Evolutionary conservation across 2,113 vertebrate genomes (phyloP).

Genomic region (Cairina moschata): DNA sequence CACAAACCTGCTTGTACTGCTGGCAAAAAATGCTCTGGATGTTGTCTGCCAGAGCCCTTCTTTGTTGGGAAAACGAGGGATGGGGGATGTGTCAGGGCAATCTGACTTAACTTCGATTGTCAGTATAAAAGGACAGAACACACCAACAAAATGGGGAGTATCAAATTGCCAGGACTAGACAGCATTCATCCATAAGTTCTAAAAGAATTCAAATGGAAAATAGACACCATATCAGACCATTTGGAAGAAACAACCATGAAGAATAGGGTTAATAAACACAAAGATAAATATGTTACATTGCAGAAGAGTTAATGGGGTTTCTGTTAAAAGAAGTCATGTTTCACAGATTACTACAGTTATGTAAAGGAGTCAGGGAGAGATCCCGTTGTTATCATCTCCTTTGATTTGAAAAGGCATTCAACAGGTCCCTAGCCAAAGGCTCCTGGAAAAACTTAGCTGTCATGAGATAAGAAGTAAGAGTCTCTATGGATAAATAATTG

Average conservation of each 20-base stretch:
- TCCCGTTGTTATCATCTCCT: background rate
- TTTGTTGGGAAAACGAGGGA: background rate
- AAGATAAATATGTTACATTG: background rate
- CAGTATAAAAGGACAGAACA: background rate
- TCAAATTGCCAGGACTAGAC: background rate
- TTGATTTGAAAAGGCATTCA: conserved; percentile 50
- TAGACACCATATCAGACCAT: background rate
- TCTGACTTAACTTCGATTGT: background rate
- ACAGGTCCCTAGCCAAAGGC: background rate
- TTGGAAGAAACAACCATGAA: background rate
- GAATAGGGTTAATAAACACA: conserved; percentile 34
- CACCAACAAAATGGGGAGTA: background rate
- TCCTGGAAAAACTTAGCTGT: conserved; percentile 45
- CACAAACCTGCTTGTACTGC: background rate
- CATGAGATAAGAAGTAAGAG: conserved; percentile 4
- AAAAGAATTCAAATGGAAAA: conserved; percentile 11
- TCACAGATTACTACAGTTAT: conserved; percentile 3
- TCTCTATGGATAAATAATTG: conserved; percentile 46
- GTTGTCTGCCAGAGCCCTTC: conserved; percentile 1
- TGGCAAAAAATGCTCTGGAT: conserved; percentile 15
- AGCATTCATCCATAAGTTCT: background rate
- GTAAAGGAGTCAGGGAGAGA: conserved; percentile 8
- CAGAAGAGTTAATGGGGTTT: conserved; percentile 15
- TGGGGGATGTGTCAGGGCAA: background rate
- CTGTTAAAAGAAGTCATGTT: conserved; percentile 20